Evolutionary conservation across 2,888 invertebrate genomes (phyloP).

Genomic region (Pheosia tremula): DNA sequence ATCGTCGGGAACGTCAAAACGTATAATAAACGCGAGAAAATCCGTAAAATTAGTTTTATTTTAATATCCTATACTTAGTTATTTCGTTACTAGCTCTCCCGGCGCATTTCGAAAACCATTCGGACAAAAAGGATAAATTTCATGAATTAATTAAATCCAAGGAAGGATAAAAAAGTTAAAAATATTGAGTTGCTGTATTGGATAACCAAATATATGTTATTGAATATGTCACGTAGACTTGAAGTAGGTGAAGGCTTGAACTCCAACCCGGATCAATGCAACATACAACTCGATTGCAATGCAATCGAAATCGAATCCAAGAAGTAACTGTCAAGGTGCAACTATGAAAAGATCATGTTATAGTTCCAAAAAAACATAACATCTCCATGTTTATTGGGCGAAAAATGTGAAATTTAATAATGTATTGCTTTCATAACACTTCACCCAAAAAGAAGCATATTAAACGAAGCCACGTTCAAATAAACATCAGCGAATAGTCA

Average conservation of each 20-base stretch:
- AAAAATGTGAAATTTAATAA: background rate
- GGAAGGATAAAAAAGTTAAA: background rate
- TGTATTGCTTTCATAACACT: background rate
- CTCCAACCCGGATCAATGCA: background rate
- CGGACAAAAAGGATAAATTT: background rate
- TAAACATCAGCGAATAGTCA: background rate
- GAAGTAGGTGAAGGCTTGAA: background rate
- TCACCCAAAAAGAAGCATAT: background rate
- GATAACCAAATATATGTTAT: background rate
- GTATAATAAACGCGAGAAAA: no score
- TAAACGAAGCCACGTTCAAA: background rate
- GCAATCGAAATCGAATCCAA: constrained; percentile 2
- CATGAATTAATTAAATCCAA: background rate
- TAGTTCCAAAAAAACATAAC: background rate
- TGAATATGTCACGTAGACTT: background rate
- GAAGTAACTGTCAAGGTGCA: background rate
- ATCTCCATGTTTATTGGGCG: background rate
- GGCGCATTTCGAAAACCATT: background rate
- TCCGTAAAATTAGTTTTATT: no score
- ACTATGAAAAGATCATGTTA: background rate
- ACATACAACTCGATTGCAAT: background rate
- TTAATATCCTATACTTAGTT: no score
- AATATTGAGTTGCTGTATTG: background rate
- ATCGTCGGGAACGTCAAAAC: no score
- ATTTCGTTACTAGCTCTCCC: no score